Evolutionary conservation across 2,797 vertebrate genomes (phyloP).

Genomic region (Brotogeris chrysoptera): DNA sequence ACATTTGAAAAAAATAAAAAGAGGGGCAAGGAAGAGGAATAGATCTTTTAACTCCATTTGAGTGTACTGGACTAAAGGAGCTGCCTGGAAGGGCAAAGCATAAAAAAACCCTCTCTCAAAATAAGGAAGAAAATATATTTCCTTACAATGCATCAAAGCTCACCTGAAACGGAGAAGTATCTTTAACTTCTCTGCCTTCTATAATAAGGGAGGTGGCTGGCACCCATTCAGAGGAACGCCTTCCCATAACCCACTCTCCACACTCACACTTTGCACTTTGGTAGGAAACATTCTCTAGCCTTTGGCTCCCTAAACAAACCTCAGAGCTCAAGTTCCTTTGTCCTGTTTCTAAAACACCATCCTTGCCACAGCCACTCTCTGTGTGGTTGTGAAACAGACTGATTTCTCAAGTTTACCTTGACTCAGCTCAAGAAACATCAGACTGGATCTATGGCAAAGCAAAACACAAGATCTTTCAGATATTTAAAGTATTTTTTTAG

Average conservation of each 20-base stretch:
- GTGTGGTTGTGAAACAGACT: neutral
- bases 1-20: neutral
- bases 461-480: neutral
- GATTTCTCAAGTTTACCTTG: neutral
- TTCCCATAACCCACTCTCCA: neutral
- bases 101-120: neutral
- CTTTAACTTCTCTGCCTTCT: neutral
- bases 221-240: fast-evolving
- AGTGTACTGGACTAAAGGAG: neutral
- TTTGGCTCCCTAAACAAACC: neutral
- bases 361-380: neutral
- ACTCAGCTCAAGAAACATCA: neutral
- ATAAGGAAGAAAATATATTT: neutral
- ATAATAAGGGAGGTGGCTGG: neutral
- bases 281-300: neutral
- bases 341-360: neutral
- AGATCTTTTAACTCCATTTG: neutral
- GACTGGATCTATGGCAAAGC: neutral
- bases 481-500: neutral
- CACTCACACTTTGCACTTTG: neutral
- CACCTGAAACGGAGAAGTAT: neutral
- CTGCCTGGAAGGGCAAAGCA: neutral
- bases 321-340: neutral
- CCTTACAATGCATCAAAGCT: neutral
- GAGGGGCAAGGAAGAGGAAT: neutral